Percentiles rank a stretch among this genome's conserved stretches.
Evolutionary conservation across 2,888 invertebrate genomes (phyloP).

Genomic region (Ctena decussata): DNA sequence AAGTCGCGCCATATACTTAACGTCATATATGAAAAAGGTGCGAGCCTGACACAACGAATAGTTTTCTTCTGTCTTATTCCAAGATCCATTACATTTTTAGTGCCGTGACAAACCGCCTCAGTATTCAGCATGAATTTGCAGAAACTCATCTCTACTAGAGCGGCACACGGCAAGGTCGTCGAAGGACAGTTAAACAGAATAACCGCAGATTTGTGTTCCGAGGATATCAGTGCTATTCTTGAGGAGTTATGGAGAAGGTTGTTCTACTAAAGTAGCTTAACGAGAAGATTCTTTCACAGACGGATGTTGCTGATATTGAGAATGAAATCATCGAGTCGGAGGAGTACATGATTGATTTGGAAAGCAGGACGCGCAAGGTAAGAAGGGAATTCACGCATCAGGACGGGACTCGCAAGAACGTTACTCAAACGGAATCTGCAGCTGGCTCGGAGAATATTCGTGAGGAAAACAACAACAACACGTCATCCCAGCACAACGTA

Average conservation of each 20-base stretch:
- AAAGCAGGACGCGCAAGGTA: background rate
- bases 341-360: background rate
- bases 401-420: background rate
- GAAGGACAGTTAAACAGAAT: background rate
- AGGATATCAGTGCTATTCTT: background rate
- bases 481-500: background rate
- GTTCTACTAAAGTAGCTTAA: background rate
- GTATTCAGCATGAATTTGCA: conserved; percentile 1
- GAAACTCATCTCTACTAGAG: conserved; percentile 3
- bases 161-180: background rate
- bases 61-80: background rate
- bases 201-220: background rate
- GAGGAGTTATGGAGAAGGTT: background rate
- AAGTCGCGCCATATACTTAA: background rate
- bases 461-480: background rate
- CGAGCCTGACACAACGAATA: background rate
- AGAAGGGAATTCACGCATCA: background rate
- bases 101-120: background rate
- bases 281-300: background rate
- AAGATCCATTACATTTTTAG: conserved; percentile 2
- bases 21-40: background rate
- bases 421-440: background rate
- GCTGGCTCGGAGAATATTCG: background rate
- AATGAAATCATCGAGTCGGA: background rate
- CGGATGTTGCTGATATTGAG: background rate